A percentile compares a stretch with the other conserved stretches of the same genome.
phyloP scores from a whole-genome alignment of 1,140 invertebrate genomes.

The Papilio machaon region DNA sequence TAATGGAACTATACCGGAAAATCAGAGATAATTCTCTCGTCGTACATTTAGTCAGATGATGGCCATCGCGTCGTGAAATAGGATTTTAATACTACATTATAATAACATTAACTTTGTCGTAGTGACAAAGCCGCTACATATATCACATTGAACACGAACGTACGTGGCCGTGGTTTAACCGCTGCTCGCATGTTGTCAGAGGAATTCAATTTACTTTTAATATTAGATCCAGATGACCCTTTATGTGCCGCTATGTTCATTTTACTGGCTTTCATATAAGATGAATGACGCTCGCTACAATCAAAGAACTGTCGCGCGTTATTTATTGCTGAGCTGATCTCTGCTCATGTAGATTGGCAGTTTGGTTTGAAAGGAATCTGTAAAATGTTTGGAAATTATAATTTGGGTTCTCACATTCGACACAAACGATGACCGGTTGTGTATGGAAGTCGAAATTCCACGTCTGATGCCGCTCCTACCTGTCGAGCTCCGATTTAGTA shows the following conservation, averaged over 20 bases:
- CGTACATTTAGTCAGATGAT: neutral
- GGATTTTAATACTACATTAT: slow-evolving; percentile 7
- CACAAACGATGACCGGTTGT: slow-evolving; percentile 10
- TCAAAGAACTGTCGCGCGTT: too few species aligned
- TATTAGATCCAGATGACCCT: neutral
- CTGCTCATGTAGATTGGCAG: too few species aligned
- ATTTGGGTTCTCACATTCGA: neutral
- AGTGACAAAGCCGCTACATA: slow-evolving; percentile 31
- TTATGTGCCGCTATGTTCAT: neutral
- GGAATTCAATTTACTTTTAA: slow-evolving; percentile 41
- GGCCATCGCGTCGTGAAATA: neutral
- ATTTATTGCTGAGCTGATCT: too few species aligned
- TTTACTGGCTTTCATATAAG: neutral
- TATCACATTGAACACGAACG: neutral
- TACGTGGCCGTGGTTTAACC: neutral
- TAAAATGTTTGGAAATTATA: neutral
- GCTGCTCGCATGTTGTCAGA: neutral
- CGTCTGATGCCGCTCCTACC: slow-evolving; percentile 14
- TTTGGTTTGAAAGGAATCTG: neutral
- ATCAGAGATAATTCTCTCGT: neutral
- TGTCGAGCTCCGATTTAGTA: slow-evolving; percentile 28
- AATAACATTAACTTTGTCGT: neutral
- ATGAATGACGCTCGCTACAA: neutral
- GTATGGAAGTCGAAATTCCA: slow-evolving; percentile 3
- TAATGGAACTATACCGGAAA: slow-evolving; percentile 4